Conservation (phyloP, 2,113 vertebrate genomes). For the Erinaceus europaeus region DNA sequence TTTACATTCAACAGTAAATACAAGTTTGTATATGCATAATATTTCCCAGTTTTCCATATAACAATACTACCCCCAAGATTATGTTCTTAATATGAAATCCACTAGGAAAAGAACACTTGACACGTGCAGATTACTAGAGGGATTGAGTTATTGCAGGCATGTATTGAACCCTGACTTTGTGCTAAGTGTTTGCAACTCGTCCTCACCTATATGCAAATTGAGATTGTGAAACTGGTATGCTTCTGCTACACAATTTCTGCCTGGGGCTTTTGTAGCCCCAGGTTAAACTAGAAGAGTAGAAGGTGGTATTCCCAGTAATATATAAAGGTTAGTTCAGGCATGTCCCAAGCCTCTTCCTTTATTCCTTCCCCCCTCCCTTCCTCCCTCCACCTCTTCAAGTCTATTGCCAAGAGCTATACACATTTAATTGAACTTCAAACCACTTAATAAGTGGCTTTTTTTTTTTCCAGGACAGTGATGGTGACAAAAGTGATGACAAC, state of each 20-base stretch:
- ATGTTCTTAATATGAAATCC: slow-evolving; percentile 27
- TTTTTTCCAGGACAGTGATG: slow-evolving; percentile 87
- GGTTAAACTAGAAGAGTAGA: neutral
- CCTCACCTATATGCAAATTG: neutral
- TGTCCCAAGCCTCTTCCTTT: no score
- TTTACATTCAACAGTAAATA: no score
- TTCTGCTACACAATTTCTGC: neutral
- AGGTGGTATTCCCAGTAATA: neutral
- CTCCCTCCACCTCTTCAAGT: neutral
- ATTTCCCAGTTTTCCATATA: no score
- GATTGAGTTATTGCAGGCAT: neutral
- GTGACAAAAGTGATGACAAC: slow-evolving; percentile 91
- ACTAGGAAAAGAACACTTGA: neutral
- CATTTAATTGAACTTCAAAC: neutral
- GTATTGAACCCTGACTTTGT: neutral
- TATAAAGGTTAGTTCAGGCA: no score
- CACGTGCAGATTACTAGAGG: neutral
- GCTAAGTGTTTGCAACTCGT: neutral
- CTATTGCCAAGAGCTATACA: neutral
- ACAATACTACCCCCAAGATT: no score
- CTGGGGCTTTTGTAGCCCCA: neutral
- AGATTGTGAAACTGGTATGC: neutral
- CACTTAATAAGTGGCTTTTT: slow-evolving; percentile 67
- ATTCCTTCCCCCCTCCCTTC: no score
- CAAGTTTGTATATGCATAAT: no score